Evolutionary conservation across 1,140 invertebrate genomes (phyloP).

Genomic region (Drosophila insularis): DNA sequence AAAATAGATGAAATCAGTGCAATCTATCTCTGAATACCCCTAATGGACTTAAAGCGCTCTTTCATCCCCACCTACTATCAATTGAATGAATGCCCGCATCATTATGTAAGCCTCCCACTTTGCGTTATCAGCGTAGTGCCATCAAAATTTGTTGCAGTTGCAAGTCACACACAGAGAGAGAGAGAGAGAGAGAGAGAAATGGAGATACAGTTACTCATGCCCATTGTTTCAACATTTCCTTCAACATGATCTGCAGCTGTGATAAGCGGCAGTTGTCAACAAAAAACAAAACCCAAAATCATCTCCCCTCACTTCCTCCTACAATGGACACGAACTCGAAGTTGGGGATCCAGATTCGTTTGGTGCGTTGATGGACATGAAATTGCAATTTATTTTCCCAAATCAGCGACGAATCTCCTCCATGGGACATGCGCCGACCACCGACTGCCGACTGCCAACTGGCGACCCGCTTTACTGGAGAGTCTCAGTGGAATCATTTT

Average conservation of each 20-base stretch:
- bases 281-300: slow-evolving; percentile 12
- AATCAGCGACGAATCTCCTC: slow-evolving; percentile 52
- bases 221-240: slow-evolving; percentile 62
- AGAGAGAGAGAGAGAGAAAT: slow-evolving; percentile 14
- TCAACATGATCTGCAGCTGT: slow-evolving; percentile 43
- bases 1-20: not conserved
- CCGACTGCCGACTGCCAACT: too few relatives aligned
- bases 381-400: slow-evolving; percentile 78
- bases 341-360: not conserved
- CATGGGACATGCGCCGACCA: slow-evolving; percentile 24
- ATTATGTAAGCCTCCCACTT: slow-evolving; percentile 40
- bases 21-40: slow-evolving; percentile 33
- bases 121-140: slow-evolving; percentile 52
- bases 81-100: slow-evolving; percentile 66
- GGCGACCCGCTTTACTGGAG: slow-evolving; percentile 1
- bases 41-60: slow-evolving; percentile 29
- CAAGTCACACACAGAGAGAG: not conserved
- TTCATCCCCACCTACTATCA: slow-evolving; percentile 37
- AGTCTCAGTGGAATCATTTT: slow-evolving; percentile 37
- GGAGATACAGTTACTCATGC: slow-evolving; percentile 44
- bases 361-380: slow-evolving; percentile 71
- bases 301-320: not conserved
- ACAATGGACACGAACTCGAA: not conserved
- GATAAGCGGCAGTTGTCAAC: slow-evolving; percentile 51
- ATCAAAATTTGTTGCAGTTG: slow-evolving; percentile 51